Percentiles rank a stretch among this genome's conserved stretches.
These are phyloP conservation scores for Axis porcinus DNA, from an alignment of 2,113 vertebrate genomes.

Conservation along the genomic window DNA sequence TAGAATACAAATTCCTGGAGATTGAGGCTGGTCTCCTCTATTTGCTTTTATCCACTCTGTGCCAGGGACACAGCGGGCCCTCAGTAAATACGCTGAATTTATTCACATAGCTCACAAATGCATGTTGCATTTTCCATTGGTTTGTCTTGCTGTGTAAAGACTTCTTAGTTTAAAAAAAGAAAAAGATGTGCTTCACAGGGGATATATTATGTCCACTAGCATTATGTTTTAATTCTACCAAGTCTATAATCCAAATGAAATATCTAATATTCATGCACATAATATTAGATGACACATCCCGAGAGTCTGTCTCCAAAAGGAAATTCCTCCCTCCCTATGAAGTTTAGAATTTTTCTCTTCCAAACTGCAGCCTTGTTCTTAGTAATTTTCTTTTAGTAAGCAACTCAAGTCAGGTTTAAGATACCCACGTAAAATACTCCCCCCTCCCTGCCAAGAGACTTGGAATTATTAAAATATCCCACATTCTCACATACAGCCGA, in stretches of 20 bases:
- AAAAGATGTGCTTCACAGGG: neutral
- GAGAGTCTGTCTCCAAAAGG: conserved; percentile 8
- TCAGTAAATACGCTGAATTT: neutral
- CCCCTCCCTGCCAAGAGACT: neutral
- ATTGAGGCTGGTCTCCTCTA: neutral
- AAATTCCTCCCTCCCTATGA: conserved; percentile 32
- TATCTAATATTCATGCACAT: conserved; percentile 1
- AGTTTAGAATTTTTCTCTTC: conserved; percentile 58
- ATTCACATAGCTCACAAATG: neutral
- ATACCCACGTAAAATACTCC: neutral
- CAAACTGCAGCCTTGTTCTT: conserved; percentile 16
- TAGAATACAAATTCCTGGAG: neutral
- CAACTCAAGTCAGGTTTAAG: conserved; percentile 48
- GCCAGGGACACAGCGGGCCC: neutral
- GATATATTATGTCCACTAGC: neutral
- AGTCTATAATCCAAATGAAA: conserved; percentile 33
- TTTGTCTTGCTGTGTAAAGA: neutral
- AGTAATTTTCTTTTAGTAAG: conserved; percentile 66
- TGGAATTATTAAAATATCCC: conserved; percentile 54
- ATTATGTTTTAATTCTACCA: conserved; percentile 48
- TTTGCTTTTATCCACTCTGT: neutral
- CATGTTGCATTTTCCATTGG: neutral
- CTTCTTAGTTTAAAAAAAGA: neutral
- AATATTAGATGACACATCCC: conserved; percentile 10
- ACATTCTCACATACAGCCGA: neutral